phyloP scores from a whole-genome alignment of 1,140 invertebrate species.

The Melitaea cinxia region DNA sequence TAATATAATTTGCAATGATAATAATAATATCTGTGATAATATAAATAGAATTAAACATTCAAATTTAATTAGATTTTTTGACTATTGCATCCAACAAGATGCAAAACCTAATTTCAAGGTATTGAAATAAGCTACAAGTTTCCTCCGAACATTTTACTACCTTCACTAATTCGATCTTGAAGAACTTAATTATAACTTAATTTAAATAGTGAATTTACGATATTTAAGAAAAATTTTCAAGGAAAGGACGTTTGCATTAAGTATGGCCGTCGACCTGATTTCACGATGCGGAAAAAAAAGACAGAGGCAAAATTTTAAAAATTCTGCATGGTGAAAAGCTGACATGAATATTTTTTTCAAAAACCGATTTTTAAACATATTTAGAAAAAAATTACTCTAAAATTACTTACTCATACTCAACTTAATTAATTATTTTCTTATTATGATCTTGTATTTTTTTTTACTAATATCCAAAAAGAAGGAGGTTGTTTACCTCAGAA shows the following conservation, averaged over 20 bases:
- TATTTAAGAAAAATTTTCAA: slow-evolving; percentile 23
- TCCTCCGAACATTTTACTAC: not conserved
- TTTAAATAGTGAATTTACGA: slow-evolving; percentile 11
- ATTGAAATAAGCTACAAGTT: slow-evolving; percentile 1
- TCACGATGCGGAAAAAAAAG: slow-evolving; percentile 28
- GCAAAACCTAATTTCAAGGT: not conserved
- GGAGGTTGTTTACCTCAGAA: no score
- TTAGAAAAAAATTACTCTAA: not conserved
- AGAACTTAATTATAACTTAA: slow-evolving; percentile 10
- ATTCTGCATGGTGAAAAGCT: slow-evolving; percentile 22
- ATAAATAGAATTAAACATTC: no score
- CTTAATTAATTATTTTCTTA: no score
- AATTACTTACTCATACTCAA: no score
- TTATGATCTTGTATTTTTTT: no score
- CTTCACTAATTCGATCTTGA: slow-evolving; percentile 4
- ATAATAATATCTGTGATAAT: no score
- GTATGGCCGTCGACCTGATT: slow-evolving; percentile 30
- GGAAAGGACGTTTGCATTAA: slow-evolving; percentile 19
- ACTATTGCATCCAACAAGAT: not conserved
- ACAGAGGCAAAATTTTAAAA: slow-evolving; percentile 24
- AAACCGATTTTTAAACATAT: slow-evolving; percentile 2
- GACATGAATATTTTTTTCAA: slow-evolving; percentile 8
- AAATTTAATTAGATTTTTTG: no score
- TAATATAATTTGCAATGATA: no score
- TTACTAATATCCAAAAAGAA: no score